Evolutionary conservation across 2,797 vertebrate genomes (phyloP).

Genomic region (Threskiornis aethiopicus): DNA sequence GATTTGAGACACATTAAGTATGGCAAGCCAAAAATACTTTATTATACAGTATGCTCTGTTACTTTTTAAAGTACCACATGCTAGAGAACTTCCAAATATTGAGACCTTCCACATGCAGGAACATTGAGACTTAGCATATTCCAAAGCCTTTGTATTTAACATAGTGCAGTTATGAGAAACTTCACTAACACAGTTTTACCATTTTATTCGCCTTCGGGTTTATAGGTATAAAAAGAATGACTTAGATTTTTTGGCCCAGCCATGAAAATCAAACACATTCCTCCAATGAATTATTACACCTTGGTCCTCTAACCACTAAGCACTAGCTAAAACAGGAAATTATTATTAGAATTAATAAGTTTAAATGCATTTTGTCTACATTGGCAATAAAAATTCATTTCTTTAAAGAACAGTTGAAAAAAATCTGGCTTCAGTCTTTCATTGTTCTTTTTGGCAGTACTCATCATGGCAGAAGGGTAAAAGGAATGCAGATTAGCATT

Average conservation of each 20-base stretch:
- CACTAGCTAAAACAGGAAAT: background rate
- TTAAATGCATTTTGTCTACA: background rate
- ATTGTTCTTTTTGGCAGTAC: background rate
- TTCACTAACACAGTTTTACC: background rate
- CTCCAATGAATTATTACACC: background rate
- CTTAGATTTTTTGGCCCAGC: background rate
- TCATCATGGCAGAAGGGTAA: background rate
- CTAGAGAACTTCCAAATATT: background rate
- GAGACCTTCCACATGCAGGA: background rate
- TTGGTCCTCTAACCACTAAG: background rate
- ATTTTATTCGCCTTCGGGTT: background rate
- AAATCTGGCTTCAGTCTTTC: background rate
- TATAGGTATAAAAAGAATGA: background rate
- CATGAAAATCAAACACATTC: background rate
- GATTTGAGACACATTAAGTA: background rate
- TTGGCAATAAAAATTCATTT: background rate
- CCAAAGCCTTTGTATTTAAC: background rate
- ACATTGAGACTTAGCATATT: background rate
- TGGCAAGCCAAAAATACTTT: background rate
- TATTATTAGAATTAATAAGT: background rate
- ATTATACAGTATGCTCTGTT: background rate
- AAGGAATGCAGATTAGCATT: background rate
- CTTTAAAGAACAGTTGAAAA: background rate
- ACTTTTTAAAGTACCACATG: background rate
- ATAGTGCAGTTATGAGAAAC: background rate